These are phyloP conservation scores for Gopherus flavomarginatus DNA, from an alignment of 2,113 vertebrate species.

Conservation along the genomic window DNA sequence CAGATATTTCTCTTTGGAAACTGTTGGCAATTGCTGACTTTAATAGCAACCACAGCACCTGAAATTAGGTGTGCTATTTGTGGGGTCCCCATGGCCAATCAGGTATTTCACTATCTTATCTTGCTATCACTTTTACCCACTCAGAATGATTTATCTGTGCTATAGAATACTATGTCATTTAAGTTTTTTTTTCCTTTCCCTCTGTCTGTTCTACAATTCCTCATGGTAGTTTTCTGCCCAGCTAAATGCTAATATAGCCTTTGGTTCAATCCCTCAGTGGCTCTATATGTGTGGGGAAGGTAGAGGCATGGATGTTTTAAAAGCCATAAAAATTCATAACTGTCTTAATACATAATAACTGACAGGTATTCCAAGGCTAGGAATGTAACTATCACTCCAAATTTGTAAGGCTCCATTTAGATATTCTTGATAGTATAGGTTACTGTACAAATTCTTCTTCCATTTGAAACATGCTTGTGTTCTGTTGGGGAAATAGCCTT, in stretches of 20 bases:
- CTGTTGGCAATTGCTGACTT: constrained; percentile 18
- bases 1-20: not conserved
- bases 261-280: constrained; percentile 14
- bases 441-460: not conserved
- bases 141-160: not conserved
- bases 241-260: constrained; percentile 11
- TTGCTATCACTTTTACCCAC: constrained; percentile 17
- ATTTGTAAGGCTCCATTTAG: not conserved
- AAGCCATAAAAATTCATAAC: not conserved
- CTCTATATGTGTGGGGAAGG: not conserved
- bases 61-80: constrained; percentile 67
- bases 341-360: not conserved
- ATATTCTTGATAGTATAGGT: not conserved
- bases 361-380: not conserved
- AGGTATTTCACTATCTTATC: constrained; percentile 26
- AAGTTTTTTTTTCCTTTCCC: not conserved
- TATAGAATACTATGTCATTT: not conserved
- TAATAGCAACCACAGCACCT: constrained; percentile 8
- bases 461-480: not conserved
- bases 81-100: not conserved
- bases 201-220: not conserved
- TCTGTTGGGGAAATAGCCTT: not conserved
- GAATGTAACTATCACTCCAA: not conserved
- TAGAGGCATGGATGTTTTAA: not conserved
- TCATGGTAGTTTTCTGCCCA: not conserved